These are phyloP conservation scores for Heteromurus nitidus DNA, from an alignment of 2,888 invertebrate species.

Conservation along the genomic window DNA sequence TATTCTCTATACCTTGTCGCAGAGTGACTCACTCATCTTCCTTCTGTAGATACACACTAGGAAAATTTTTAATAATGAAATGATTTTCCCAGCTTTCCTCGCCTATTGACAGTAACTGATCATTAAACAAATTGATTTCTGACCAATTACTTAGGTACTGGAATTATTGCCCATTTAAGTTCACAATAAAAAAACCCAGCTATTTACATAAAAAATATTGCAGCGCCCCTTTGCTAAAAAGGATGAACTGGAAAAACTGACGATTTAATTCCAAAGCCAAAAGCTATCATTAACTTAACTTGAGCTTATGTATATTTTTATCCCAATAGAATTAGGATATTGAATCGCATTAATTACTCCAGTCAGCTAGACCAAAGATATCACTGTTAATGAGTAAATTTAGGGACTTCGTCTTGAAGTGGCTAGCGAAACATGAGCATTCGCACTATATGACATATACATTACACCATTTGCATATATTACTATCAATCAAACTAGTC, in stretches of 20 bases:
- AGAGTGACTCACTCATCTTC: too few relatives aligned
- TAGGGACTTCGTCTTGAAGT: too few relatives aligned
- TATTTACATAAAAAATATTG: not conserved
- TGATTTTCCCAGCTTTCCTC: not conserved
- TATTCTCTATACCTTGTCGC: too few relatives aligned
- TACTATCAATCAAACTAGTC: slow-evolving; percentile 4
- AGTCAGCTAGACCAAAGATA: too few relatives aligned
- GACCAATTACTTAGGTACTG: not conserved
- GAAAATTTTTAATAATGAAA: slow-evolving; percentile 3
- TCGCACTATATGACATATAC: not conserved
- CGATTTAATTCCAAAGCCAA: too few relatives aligned
- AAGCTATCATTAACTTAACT: too few relatives aligned
- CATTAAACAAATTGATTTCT: slow-evolving; percentile 36
- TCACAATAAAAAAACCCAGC: not conserved
- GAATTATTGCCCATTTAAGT: not conserved
- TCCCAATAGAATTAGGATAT: too few relatives aligned
- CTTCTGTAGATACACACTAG: not conserved
- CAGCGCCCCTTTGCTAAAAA: too few relatives aligned
- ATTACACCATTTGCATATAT: not conserved
- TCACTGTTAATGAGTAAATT: too few relatives aligned
- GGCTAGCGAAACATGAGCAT: not conserved
- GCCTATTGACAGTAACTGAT: slow-evolving; percentile 1
- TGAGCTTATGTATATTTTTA: too few relatives aligned
- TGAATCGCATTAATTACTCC: too few relatives aligned
- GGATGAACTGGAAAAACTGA: too few relatives aligned